These are phyloP conservation scores for Drosophila sp. DNA, from an alignment of 1,140 invertebrate species.

Conservation along the genomic window DNA sequence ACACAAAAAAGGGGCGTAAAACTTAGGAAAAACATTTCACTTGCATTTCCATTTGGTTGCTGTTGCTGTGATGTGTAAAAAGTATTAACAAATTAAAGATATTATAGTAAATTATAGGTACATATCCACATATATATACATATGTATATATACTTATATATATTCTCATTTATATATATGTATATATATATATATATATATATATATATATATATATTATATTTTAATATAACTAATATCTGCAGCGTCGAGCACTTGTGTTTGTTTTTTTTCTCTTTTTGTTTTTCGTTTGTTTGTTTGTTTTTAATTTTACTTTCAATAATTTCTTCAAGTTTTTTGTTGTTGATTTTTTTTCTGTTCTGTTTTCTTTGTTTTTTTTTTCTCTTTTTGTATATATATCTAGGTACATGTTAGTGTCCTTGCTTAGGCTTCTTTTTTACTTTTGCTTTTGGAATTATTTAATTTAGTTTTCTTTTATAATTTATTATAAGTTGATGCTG, in stretches of 20 bases:
- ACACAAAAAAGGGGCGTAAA: neutral
- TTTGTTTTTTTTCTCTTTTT: conserved; percentile 61
- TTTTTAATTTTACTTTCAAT: conserved; percentile 6
- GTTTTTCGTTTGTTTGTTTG: conserved; percentile 22
- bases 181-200: conserved; percentile 7
- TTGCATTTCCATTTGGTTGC: neutral
- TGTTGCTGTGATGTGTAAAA: conserved; percentile 4
- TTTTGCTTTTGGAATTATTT: conserved; percentile 51
- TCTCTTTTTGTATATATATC: conserved; percentile 70
- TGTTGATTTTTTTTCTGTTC: conserved; percentile 38
- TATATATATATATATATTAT: conserved; percentile 3
- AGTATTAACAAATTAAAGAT: neutral
- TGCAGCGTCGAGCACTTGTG: conserved; percentile 75
- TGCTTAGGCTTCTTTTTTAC: conserved; percentile 65
- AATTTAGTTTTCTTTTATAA: conserved; percentile 35
- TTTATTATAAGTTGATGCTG: conserved; percentile 42
- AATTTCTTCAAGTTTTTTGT: conserved; percentile 11
- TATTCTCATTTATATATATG: neutral
- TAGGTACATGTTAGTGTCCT: conserved; percentile 80
- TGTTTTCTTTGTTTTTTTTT: conserved; percentile 33
- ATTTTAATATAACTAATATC: conserved; percentile 59
- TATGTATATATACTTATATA: neutral
- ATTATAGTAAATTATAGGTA: conserved; percentile 5
- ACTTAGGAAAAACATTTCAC: conserved; percentile 1
- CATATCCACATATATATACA: neutral